Base-by-base conservation (phyloP, 2,888 invertebrate species). In the Heliconius charithonia region DNA sequence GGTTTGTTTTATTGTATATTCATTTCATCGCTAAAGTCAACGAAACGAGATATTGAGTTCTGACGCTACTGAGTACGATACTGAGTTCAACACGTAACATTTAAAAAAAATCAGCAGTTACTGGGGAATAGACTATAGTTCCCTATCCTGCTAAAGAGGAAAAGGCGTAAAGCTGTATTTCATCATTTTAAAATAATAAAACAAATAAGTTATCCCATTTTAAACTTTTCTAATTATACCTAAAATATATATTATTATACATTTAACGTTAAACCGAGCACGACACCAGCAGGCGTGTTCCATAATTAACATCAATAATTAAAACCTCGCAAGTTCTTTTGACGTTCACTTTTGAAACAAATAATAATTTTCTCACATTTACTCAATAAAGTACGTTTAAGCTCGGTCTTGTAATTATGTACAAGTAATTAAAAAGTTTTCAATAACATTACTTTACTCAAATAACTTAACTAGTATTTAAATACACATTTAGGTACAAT, bases 291-390 rank as follows among this genome's bases (percentile, higher is more conserved):
- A 72, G 71, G 32, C 56, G 56, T 59, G 22, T 72, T 70, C 71
- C 16, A 59, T 72, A 59, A 72, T 72, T 72, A 72, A 59, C 56
- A 72, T 32, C 56, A n/a, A 56, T 56, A 71, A 56, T 71, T 71
- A 71, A 71, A 71, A 71, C 56, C 56, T n/a, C 71, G 71, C 56
- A 72, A 72, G 71, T 59, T 72, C 71, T 72, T 72, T 72, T 72
- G 71, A 59, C 56, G 56, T 72, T 72, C 16, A 56, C 56, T 56
- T 72, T 56, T 59, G 32, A 72, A 71, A 72, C 59, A 72, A 72
- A 32, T 72, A 72, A 59, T 72, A 16, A 59, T 37, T 72, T 59
- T 32, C 16, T 72, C 37, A 37, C 32, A 59, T 32, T 32, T 56
- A 59, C 25, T 59, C 9, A 32, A 72, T 72, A 72, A 72, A 72